A percentile compares a stretch with the other conserved stretches of the same genome.
Conservation (phyloP, 2,888 invertebrate species). For the Synanthedon formicaeformis region DNA sequence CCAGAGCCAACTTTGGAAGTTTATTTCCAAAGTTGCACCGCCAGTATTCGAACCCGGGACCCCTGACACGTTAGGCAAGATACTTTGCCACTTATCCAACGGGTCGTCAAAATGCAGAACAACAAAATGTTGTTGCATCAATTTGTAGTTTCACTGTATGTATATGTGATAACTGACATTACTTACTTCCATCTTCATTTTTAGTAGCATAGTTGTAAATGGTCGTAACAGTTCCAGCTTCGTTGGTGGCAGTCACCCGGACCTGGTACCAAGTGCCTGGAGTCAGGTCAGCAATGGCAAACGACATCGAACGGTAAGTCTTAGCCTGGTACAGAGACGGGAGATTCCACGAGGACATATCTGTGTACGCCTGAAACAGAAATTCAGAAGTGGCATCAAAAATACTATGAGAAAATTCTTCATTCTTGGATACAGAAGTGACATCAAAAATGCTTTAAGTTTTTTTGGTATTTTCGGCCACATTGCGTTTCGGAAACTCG, state of each 20-base stretch:
- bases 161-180: not conserved
- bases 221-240: constrained; percentile 72
- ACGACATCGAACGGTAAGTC: constrained; percentile 34
- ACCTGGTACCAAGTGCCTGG: constrained; percentile 75
- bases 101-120: no score
- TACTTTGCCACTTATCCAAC: no score
- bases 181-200: constrained; percentile 72
- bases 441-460: no score
- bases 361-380: constrained; percentile 19
- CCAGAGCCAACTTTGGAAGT: no score
- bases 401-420: no score
- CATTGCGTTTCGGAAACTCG: no score
- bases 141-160: not conserved
- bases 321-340: constrained; percentile 33
- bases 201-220: constrained; percentile 72
- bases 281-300: constrained; percentile 59
- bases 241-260: constrained; percentile 71
- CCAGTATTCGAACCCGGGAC: no score
- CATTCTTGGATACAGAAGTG: no score
- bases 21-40: no score
- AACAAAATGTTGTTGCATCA: no score
- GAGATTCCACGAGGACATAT: constrained; percentile 29
- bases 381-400: not conserved
- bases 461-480: no score
- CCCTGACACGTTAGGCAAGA: no score